Base-by-base conservation (phyloP, 2,888 invertebrate genomes). In the Pandemis cinnamomeana region DNA sequence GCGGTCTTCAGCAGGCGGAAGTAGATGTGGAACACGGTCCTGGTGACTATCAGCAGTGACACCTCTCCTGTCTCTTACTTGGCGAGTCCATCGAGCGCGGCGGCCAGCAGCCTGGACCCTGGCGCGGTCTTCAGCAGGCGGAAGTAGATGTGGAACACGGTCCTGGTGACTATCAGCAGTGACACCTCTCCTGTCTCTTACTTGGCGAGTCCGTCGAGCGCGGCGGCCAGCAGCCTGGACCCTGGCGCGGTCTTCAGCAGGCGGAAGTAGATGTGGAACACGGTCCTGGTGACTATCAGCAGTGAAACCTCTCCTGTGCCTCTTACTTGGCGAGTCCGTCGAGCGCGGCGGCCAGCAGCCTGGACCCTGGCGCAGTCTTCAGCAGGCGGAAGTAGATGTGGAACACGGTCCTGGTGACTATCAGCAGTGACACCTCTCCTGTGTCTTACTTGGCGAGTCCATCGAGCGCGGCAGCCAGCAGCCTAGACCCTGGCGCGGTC, bases 251-350 rank as follows among this genome's bases (percentile, higher is more conserved):
- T 95, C 93, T 99, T 99, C 76, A 99, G 93, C 81, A 99, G 96
- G 55, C 99, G 95, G 91, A 99, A 99, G 91, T 98, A 99, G 66
- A 99, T 97, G 78, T 97, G 97, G 92, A 99, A 99, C 3, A 99
- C 96, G 72, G 98, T 95, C 91, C 97, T 97, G 20, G 98, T 97
- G 27, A 99, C 98, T 89, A 1, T 20, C 20, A 20, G 20, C 20
- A 20, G 20, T 20, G 20, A 20, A 1, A 20, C 20, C 20, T 20
- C 20, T 20, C 20, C 48, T 11, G 11, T 13, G n/a, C n/a, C 13
- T 89, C 95, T 95, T 91, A 98, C 98, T 97, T 98, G 58, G 98
- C 97, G 13, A 99, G 92, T 48, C 99, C 99, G 86, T 98, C 97
- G 1, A 99, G 94, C 55, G 98, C 98, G 0, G 97, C 96, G 10